A percentile compares a stretch with the other conserved stretches of the same genome.
These are phyloP conservation scores for Phocides pigmalion DNA, from an alignment of 1,140 invertebrate genomes.

Conservation along the genomic window DNA sequence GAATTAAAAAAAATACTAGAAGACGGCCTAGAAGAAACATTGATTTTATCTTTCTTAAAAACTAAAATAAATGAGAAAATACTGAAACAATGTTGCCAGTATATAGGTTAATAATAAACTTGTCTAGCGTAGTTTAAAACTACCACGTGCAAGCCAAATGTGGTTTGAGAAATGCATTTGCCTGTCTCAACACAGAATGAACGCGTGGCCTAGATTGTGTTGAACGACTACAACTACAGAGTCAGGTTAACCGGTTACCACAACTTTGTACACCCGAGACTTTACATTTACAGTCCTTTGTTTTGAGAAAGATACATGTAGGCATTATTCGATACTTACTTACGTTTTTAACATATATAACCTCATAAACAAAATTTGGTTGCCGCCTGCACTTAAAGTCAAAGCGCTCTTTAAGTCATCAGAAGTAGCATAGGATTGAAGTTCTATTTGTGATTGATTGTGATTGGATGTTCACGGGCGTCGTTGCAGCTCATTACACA, in stretches of 20 bases:
- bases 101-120: background rate
- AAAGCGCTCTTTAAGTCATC: too few species aligned
- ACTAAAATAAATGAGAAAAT: background rate
- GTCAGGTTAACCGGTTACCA: background rate
- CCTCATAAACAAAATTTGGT: too few species aligned
- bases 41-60: too few species aligned
- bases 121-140: background rate
- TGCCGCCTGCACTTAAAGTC: too few species aligned
- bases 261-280: background rate
- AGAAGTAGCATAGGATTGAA: too few species aligned
- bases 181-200: background rate
- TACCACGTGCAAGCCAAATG: constrained; percentile 5
- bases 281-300: background rate
- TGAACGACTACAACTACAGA: constrained; percentile 1
- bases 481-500: too few species aligned
- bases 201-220: background rate
- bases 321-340: background rate
- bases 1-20: too few species aligned
- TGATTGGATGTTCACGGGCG: too few species aligned
- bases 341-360: background rate
- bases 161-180: constrained; percentile 3
- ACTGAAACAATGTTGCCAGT: background rate
- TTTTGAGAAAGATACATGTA: background rate
- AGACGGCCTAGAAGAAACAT: too few species aligned
- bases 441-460: too few species aligned